phyloP scores from a whole-genome alignment of 2,888 invertebrate species.

The Heliconius aoede region DNA sequence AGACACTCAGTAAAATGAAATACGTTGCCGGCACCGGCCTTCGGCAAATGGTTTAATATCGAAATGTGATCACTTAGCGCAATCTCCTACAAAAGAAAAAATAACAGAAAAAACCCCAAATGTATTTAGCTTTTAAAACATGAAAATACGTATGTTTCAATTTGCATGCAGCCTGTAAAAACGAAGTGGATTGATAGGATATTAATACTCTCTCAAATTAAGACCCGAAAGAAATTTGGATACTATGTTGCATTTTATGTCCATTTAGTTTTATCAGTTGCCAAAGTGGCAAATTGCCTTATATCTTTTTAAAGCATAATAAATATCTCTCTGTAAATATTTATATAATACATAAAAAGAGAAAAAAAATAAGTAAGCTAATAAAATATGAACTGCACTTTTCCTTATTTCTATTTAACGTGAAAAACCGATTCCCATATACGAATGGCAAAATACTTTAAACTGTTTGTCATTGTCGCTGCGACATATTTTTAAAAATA shows the following conservation, averaged over 20 bases:
- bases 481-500: conserved; percentile 53
- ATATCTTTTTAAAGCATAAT: background rate
- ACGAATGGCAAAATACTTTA: conserved; percentile 47
- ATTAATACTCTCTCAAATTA: conserved; percentile 17
- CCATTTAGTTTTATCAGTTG: background rate
- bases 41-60: conserved; percentile 84
- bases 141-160: conserved; percentile 77
- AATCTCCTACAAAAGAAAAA: conserved; percentile 82
- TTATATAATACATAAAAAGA: background rate
- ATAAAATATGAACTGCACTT: conserved; percentile 38
- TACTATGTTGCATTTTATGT: background rate
- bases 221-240: background rate
- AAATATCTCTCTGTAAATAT: background rate
- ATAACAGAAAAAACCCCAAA: conserved; percentile 70
- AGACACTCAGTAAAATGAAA: conserved; percentile 84
- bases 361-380: conserved; percentile 16
- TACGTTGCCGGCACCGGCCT: conserved; percentile 81
- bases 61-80: conserved; percentile 84
- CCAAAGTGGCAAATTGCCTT: background rate
- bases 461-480: conserved; percentile 50
- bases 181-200: conserved; percentile 53
- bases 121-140: conserved; percentile 78
- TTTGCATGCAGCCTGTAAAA: conserved; percentile 68
- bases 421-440: conserved; percentile 42
- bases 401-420: conserved; percentile 37